Evolutionary conservation across 2,797 vertebrate genomes (phyloP), one percentile per base, ranked within the genome.

Genomic region (Sebastes vulpes): DNA sequence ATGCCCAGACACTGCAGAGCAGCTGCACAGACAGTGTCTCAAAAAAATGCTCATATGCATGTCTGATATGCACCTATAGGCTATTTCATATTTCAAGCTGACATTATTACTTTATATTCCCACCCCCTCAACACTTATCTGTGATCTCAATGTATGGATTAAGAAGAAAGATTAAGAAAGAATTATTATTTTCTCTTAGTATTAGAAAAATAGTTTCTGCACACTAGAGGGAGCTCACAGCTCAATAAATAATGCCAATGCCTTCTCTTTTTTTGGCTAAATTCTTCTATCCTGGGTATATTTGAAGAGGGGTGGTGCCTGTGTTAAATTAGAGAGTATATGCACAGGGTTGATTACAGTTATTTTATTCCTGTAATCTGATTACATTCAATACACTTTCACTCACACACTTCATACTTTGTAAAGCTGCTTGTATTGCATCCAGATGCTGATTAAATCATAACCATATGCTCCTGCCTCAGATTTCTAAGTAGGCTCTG

Each of bases 371-470:
- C 32, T 77, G 79, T 90, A 89, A 88, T 90, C 79, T 74, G 82
- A 89, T 87, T 86, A 90, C 87, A 86, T 76, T 82, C 50, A 72
- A 65, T 72, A 54, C 48, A 53, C 48, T 32, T 23, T 32, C 29
- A 70, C 42, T 32, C 18, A 60, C 67, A 63, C 57, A 79, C 56
- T 58, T 65, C 57, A 76, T 54, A 71, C 64, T 87, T 60, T 75
- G 81, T 59, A 86, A 85, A 83, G 64, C 81, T 68, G 56, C 31
- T 79, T 90, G 85, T 88, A 94, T 95, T 94, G 89, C 77, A 75
- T 91, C 93, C 95, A 95, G 93, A 95, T 95, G 95, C 88, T 59
- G 81, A 58, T 81, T 63, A 92, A 96, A 96, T 95, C 85, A 90
- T 91, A 95, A 94, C 94, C 96, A 96, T 89, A 94, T 96, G 93